Evolutionary conservation across 2,888 invertebrate genomes (phyloP).

Genomic region (Hoplodrina ambigua): DNA sequence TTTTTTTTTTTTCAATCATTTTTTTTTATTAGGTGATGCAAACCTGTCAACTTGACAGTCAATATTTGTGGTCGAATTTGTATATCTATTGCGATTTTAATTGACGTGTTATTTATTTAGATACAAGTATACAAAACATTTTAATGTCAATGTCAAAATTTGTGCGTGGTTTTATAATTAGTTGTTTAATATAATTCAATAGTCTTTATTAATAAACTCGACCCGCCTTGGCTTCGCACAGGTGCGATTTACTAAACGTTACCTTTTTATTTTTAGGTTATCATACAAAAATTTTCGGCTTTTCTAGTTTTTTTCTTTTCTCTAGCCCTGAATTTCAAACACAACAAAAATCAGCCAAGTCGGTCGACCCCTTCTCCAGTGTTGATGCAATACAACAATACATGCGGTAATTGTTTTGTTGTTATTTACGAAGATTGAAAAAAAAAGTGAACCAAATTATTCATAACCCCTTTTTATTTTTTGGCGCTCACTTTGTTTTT

Average conservation of each 20-base stretch:
- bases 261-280: no score
- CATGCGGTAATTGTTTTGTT: no score
- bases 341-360: no score
- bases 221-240: no score
- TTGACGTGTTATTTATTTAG: constrained; percentile 17
- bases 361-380: no score
- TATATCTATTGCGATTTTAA: constrained; percentile 10
- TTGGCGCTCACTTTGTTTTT: background rate
- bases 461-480: background rate
- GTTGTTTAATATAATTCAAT: constrained; percentile 8
- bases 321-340: no score
- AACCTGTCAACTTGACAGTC: constrained; percentile 11
- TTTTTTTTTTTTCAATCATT: no score
- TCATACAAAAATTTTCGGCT: no score
- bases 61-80: constrained; percentile 25
- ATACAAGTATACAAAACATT: background rate
- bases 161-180: background rate
- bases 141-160: background rate
- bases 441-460: background rate
- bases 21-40: constrained; percentile 4
- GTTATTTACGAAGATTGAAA: background rate
- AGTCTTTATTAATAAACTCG: background rate
- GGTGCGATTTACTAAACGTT: no score
- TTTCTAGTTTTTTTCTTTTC: no score
- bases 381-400: no score